A percentile compares a stretch with the other conserved stretches of the same genome.
Conservation (phyloP, 2,888 invertebrate genomes). For the Habroteleia sp. region DNA sequence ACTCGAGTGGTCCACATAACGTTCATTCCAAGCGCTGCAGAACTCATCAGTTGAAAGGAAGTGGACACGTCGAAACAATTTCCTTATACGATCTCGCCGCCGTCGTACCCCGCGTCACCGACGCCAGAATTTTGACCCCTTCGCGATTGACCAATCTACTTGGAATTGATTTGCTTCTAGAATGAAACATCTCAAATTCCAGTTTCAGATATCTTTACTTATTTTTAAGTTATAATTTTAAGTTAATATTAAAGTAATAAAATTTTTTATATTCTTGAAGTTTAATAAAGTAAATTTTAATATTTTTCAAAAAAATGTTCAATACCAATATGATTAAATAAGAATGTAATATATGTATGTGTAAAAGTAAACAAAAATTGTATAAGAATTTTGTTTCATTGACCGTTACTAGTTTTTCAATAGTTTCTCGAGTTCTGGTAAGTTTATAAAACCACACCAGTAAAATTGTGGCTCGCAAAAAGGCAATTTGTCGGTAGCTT, state of each 20-base stretch:
- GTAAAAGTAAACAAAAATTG: too few relatives aligned
- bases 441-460: constrained; percentile 49
- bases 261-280: too few relatives aligned
- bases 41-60: constrained; percentile 80
- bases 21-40: constrained; percentile 71
- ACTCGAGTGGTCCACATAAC: constrained; percentile 56
- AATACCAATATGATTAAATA: too few relatives aligned
- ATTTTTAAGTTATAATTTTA: too few relatives aligned
- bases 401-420: not conserved
- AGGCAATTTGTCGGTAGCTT: constrained; percentile 34
- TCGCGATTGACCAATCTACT: constrained; percentile 80
- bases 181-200: constrained; percentile 56
- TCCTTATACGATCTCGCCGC: constrained; percentile 75
- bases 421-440: constrained; percentile 6
- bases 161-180: constrained; percentile 65
- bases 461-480: constrained; percentile 38
- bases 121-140: constrained; percentile 71
- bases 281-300: too few relatives aligned
- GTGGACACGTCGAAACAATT: constrained; percentile 81
- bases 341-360: too few relatives aligned
- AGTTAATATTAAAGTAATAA: too few relatives aligned
- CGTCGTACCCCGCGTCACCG: constrained; percentile 30
- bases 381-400: too few relatives aligned
- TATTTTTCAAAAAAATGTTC: too few relatives aligned
- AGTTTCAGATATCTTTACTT: constrained; percentile 6